A percentile compares a stretch with the other conserved stretches of the same genome.
These are phyloP conservation scores for Agonopterix arenella DNA, from an alignment of 2,888 invertebrate genomes.

Conservation along the genomic window DNA sequence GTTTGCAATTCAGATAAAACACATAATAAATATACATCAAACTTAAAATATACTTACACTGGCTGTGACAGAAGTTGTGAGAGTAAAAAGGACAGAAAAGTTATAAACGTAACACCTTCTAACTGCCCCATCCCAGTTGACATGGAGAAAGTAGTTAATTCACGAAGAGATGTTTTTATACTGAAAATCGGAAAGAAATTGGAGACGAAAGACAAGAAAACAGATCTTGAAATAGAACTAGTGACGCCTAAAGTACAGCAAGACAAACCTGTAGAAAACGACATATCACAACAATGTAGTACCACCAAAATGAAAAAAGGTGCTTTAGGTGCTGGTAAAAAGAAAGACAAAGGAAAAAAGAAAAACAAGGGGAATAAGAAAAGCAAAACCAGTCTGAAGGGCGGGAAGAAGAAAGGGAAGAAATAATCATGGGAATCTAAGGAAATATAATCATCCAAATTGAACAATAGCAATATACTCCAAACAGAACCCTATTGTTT, in stretches of 20 bases:
- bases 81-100: conserved; percentile 23
- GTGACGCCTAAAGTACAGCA: conserved; percentile 55
- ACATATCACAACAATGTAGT: conserved; percentile 45
- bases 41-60: conserved; percentile 54
- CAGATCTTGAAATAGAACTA: conserved; percentile 66
- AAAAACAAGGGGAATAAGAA: conserved; percentile 19
- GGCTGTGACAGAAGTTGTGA: conserved; percentile 36
- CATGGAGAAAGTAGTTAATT: conserved; percentile 53
- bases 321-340: conserved; percentile 17
- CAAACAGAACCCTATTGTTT: too few relatives aligned
- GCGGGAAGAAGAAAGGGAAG: conserved; percentile 20
- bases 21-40: conserved; percentile 43
- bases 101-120: conserved; percentile 58
- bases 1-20: conserved; percentile 31
- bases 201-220: conserved; percentile 63
- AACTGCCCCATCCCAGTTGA: conserved; percentile 58
- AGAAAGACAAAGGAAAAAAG: conserved; percentile 20
- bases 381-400: conserved; percentile 13
- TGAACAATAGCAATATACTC: too few relatives aligned
- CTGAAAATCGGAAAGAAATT: conserved; percentile 67
- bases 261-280: conserved; percentile 25
- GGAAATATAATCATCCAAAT: conserved; percentile 1
- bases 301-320: conserved; percentile 21
- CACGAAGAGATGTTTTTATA: conserved; percentile 63
- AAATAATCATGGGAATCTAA: conserved; percentile 17